Evolutionary conservation across 2,888 invertebrate species (phyloP).

Genomic region (Xiphydria camelus): DNA sequence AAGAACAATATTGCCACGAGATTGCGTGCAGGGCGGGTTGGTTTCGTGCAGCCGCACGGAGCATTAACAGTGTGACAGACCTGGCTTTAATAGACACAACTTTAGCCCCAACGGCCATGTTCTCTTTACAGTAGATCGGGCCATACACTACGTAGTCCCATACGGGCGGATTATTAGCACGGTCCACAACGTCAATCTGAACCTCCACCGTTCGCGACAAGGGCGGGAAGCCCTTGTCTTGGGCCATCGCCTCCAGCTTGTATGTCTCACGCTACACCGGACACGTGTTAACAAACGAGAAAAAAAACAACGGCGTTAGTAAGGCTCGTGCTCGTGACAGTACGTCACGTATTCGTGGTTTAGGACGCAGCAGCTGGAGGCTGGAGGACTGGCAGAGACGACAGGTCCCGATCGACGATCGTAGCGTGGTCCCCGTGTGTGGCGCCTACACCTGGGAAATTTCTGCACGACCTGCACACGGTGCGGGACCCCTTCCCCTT

Average conservation of each 20-base stretch:
- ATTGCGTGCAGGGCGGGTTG: constrained; percentile 58
- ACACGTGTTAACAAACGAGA: constrained; percentile 62
- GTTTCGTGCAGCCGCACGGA: constrained; percentile 51
- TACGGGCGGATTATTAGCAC: constrained; percentile 96
- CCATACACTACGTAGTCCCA: constrained; percentile 97
- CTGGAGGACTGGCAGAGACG: constrained; percentile 36
- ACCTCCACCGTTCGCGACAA: constrained; percentile 96
- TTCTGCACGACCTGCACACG: constrained; percentile 35
- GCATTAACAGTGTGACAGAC: constrained; percentile 71
- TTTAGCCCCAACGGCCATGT: constrained; percentile 96
- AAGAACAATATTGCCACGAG: constrained; percentile 58
- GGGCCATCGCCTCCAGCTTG: constrained; percentile 97
- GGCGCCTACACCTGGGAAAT: constrained; percentile 25
- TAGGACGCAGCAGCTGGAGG: constrained; percentile 30
- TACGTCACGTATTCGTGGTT: constrained; percentile 10
- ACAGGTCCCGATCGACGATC: constrained; percentile 36
- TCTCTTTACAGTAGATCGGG: constrained; percentile 96
- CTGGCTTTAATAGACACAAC: constrained; percentile 98
- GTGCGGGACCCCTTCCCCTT: too few species aligned
- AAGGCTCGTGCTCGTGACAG: constrained; percentile 59
- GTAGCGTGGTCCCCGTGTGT: constrained; percentile 26
- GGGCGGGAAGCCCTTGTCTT: constrained; percentile 95
- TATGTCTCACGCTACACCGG: constrained; percentile 91
- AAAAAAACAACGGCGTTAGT: constrained; percentile 71
- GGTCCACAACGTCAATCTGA: constrained; percentile 97